Evolutionary conservation across 1,140 invertebrate genomes (phyloP).

Genomic region (Papilio xuthus): DNA sequence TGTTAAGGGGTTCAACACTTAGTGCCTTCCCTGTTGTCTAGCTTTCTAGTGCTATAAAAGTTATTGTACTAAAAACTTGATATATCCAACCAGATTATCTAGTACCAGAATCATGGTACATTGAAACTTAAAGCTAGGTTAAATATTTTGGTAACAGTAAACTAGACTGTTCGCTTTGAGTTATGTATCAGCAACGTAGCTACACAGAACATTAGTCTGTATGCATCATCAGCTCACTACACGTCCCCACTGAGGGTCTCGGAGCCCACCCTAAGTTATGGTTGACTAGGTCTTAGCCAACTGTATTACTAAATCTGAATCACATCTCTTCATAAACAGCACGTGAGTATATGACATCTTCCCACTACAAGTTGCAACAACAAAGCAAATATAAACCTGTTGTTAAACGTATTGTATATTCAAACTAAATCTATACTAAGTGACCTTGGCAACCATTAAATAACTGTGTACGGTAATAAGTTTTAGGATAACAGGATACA

Average conservation of each 20-base stretch:
- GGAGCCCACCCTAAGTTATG: no score
- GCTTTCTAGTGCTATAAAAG: slow-evolving; percentile 10
- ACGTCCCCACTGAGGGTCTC: no score
- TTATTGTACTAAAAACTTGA: background rate
- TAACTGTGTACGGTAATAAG: no score
- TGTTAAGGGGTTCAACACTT: slow-evolving; percentile 13
- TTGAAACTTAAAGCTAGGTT: no score
- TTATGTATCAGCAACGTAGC: background rate
- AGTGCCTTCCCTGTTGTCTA: background rate
- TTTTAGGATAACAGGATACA: no score
- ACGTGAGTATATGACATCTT: background rate
- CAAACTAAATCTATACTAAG: no score
- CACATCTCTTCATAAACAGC: background rate
- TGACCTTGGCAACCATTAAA: no score
- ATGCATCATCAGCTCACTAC: no score
- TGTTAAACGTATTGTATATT: background rate
- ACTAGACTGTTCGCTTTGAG: background rate
- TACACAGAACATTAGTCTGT: background rate
- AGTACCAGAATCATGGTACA: no score
- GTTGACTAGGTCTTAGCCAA: no score
- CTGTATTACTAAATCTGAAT: background rate
- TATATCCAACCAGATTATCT: background rate
- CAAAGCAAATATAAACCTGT: background rate
- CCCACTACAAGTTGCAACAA: background rate
- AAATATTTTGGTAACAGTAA: background rate